These are phyloP conservation scores for Isaurus tuberculatus DNA, from an alignment of 92 coral and sea anemone species.

Conservation along the genomic window DNA sequence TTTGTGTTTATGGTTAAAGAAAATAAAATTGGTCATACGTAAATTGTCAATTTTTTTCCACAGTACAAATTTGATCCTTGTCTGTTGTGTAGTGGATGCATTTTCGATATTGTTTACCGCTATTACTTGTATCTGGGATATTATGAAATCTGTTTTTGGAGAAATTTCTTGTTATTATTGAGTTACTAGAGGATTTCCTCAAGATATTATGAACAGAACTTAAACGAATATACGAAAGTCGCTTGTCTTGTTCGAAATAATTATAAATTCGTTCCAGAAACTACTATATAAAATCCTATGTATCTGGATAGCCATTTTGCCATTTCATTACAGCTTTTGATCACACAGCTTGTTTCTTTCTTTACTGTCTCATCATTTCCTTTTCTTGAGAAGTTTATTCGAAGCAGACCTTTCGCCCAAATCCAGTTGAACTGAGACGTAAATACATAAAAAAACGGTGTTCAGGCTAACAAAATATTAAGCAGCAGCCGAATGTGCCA, in stretches of 20 bases:
- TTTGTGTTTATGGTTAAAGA: background rate
- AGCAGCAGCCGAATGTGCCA: constrained; percentile 46
- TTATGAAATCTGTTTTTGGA: constrained; percentile 22
- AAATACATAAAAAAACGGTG: background rate
- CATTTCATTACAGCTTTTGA: constrained; percentile 40
- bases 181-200: background rate
- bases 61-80: constrained; percentile 7
- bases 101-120: constrained; percentile 27
- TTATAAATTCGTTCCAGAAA: constrained; percentile 35
- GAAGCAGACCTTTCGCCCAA: background rate
- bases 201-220: constrained; percentile 4
- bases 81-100: constrained; percentile 35
- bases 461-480: constrained; percentile 32
- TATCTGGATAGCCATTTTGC: constrained; percentile 41
- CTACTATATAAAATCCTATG: constrained; percentile 18
- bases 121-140: constrained; percentile 15
- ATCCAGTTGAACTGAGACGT: background rate
- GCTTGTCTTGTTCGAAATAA: constrained; percentile 17
- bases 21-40: constrained; percentile 30
- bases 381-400: background rate
- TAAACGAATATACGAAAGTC: background rate
- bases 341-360: constrained; percentile 12
- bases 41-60: constrained; percentile 45
- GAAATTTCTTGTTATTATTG: background rate
- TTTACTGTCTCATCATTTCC: background rate